These are phyloP conservation scores for Drosophila melanogaster DNA, from an alignment of 1,140 invertebrate genomes.

Conservation along the genomic window DNA sequence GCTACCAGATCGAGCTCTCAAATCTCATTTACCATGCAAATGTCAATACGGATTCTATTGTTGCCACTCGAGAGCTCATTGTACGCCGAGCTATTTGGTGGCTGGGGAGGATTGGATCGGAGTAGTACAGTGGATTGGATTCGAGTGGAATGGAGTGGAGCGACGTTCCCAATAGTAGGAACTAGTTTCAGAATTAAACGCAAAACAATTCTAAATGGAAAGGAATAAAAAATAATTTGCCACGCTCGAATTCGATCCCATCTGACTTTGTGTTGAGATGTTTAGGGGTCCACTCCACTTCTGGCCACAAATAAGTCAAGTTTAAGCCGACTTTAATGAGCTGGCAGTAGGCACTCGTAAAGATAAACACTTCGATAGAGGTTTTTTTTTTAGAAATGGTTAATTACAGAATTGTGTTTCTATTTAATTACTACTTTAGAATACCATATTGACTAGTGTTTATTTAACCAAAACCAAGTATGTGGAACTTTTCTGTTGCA, in stretches of 20 bases:
- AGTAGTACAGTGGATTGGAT: neutral
- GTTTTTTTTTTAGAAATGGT: neutral
- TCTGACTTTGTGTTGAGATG: constrained; percentile 13
- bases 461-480: neutral
- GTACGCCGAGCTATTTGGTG: neutral
- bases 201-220: constrained; percentile 53
- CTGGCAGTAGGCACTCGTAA: constrained; percentile 24
- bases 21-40: constrained; percentile 49
- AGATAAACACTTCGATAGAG: neutral
- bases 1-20: constrained; percentile 49
- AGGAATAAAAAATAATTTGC: constrained; percentile 38
- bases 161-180: constrained; percentile 39
- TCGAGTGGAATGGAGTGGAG: constrained; percentile 5
- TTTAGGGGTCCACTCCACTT: constrained; percentile 38
- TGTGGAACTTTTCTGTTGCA: neutral
- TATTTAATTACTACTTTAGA: neutral
- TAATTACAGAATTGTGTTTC: neutral
- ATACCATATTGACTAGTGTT: neutral
- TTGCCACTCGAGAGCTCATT: constrained; percentile 41
- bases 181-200: constrained; percentile 53
- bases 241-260: constrained; percentile 18
- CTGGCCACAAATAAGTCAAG: constrained; percentile 54
- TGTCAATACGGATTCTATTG: constrained; percentile 56
- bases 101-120: neutral
- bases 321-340: constrained; percentile 53